A percentile compares a stretch with the other conserved stretches of the same genome.
Conservation (phyloP, 1,140 invertebrate species). For the Pseudomyrmex sp. region DNA sequence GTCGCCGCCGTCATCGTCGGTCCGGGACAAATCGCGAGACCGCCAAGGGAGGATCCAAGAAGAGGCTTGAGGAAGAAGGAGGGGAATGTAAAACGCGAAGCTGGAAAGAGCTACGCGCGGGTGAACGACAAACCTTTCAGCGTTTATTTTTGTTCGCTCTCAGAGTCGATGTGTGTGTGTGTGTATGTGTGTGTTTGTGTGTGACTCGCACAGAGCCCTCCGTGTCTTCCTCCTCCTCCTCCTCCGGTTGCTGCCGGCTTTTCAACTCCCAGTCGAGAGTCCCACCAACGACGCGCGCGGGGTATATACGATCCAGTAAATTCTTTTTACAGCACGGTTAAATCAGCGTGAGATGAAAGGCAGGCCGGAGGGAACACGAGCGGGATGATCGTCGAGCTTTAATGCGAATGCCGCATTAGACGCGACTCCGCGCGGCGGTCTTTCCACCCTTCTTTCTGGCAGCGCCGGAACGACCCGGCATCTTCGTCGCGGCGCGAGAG, state of each 20-base stretch:
- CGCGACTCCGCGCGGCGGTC: constrained; percentile 60
- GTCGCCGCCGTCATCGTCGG: constrained; percentile 39
- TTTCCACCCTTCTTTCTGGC: not conserved
- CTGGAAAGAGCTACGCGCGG: constrained; percentile 43
- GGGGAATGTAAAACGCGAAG: constrained; percentile 48
- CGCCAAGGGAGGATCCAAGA: constrained; percentile 7
- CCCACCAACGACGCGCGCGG: constrained; percentile 45
- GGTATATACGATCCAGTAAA: constrained; percentile 69
- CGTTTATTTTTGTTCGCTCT: constrained; percentile 73
- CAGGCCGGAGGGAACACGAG: constrained; percentile 46
- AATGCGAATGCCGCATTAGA: constrained; percentile 71
- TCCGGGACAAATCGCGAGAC: constrained; percentile 47
- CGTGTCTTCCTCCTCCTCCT: not conserved
- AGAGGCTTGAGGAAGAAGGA: not conserved
- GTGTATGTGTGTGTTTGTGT: constrained; percentile 11
- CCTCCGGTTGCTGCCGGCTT: constrained; percentile 21
- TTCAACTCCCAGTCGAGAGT: constrained; percentile 36
- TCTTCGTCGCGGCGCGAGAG: constrained; percentile 17
- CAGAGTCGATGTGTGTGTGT: constrained; percentile 42
- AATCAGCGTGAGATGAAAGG: constrained; percentile 75
- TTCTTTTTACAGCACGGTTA: constrained; percentile 72
- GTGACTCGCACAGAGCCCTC: constrained; percentile 26
- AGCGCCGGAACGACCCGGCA: constrained; percentile 9
- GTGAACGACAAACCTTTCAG: constrained; percentile 52
- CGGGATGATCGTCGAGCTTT: constrained; percentile 67